Conservation (phyloP, 2,888 invertebrate genomes). For the Polia nebulosa region DNA sequence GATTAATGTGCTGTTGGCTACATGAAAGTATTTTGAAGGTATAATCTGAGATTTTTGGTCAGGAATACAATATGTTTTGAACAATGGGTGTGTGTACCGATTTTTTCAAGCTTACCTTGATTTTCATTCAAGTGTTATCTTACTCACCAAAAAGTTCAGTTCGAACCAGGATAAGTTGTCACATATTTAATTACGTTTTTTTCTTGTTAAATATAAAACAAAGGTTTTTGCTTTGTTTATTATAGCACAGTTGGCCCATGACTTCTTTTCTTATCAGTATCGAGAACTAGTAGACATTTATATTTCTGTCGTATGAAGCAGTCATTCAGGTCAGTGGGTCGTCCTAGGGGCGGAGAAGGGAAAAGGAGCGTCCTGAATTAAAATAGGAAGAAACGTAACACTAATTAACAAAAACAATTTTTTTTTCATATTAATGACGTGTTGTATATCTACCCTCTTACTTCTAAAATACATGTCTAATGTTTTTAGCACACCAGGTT, state of each 20-base stretch:
- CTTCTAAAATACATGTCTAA: no score
- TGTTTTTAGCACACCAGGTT: no score
- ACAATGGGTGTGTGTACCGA: background rate
- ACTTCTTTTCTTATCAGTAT: conserved; percentile 14
- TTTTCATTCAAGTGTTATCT: conserved; percentile 6
- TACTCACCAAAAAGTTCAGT: background rate
- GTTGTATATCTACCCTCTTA: no score
- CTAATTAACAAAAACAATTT: no score
- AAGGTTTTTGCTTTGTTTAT: conserved; percentile 14
- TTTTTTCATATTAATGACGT: no score
- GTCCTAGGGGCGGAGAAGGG: no score
- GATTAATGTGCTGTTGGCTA: conserved; percentile 21
- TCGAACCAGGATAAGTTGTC: conserved; percentile 14
- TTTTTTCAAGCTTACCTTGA: conserved; percentile 12
- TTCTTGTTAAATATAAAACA: conserved; percentile 2
- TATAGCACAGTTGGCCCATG: background rate
- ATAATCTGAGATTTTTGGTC: background rate
- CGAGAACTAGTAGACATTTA: background rate
- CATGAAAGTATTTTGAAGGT: conserved; percentile 10
- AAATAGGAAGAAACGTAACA: no score
- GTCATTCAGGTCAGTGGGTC: background rate
- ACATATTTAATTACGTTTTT: conserved; percentile 4
- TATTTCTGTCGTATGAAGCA: background rate
- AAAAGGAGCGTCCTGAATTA: background rate
- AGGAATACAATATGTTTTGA: conserved; percentile 11